Evolutionary conservation across 2,888 invertebrate species (phyloP).

Genomic region (Eupsilia transversa): DNA sequence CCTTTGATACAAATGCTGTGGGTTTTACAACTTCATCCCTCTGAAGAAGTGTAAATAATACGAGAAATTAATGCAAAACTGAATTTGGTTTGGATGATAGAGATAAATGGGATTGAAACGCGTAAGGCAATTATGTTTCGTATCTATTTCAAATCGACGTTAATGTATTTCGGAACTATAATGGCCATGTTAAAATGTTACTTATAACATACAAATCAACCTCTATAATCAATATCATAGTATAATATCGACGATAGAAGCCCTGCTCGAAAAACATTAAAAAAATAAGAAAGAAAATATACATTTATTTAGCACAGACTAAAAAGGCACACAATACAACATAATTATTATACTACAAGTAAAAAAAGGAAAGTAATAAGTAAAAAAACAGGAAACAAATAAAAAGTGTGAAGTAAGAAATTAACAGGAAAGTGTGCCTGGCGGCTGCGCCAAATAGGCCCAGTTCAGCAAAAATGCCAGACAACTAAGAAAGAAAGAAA

Average conservation of each 20-base stretch:
- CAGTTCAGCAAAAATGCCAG: too few species aligned
- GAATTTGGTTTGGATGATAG: conserved; percentile 9
- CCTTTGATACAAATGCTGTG: conserved; percentile 60
- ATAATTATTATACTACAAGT: too few species aligned
- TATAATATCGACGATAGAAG: not conserved
- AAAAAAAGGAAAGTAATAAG: too few species aligned
- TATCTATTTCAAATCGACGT: not conserved
- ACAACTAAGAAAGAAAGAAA: too few species aligned
- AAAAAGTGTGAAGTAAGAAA: too few species aligned
- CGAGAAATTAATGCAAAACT: conserved; percentile 39
- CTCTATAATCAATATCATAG: not conserved
- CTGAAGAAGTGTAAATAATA: conserved; percentile 41
- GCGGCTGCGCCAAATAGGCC: too few species aligned
- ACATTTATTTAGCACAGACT: too few species aligned
- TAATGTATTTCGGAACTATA: not conserved
- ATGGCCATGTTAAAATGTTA: not conserved
- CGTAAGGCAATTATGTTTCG: not conserved
- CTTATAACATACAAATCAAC: not conserved
- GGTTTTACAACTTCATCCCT: conserved; percentile 44
- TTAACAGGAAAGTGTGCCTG: too few species aligned
- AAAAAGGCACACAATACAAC: too few species aligned
- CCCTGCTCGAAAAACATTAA: not conserved
- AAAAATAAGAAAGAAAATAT: too few species aligned
- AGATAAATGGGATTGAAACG: not conserved
- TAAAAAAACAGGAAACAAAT: too few species aligned